Percentiles rank a stretch among this genome's conserved stretches.
phyloP scores from a whole-genome alignment of 2,888 invertebrate genomes.

The Listrodromus nycthemerus region DNA sequence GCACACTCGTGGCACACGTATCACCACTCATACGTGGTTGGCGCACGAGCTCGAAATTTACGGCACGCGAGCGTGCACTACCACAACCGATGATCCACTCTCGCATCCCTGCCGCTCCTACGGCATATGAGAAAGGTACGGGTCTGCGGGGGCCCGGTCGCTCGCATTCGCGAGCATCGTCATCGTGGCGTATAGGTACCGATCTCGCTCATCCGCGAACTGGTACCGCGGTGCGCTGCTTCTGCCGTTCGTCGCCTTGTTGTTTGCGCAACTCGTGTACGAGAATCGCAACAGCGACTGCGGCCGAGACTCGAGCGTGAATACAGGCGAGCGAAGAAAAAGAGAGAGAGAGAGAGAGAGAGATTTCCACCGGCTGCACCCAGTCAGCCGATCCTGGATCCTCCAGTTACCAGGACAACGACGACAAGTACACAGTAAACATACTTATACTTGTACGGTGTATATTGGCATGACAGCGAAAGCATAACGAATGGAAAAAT shows the following conservation, averaged over 20 bases:
- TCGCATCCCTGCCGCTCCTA: slow-evolving; percentile 58
- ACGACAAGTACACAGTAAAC: slow-evolving; percentile 41
- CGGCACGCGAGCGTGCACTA: slow-evolving; percentile 82
- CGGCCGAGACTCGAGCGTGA: slow-evolving; percentile 32
- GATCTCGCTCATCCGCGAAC: slow-evolving; percentile 58
- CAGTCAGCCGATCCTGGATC: slow-evolving; percentile 58
- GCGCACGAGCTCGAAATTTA: slow-evolving; percentile 84
- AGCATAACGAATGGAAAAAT: slow-evolving; percentile 23
- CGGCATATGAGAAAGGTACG: slow-evolving; percentile 9
- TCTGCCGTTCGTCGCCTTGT: slow-evolving; percentile 38
- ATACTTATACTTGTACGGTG: slow-evolving; percentile 14
- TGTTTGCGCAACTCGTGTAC: slow-evolving; percentile 62
- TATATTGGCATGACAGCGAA: slow-evolving; percentile 29
- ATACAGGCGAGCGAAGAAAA: slow-evolving; percentile 35
- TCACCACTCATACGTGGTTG: slow-evolving; percentile 75
- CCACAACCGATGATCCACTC: slow-evolving; percentile 49
- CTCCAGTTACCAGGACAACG: slow-evolving; percentile 42
- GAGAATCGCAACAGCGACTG: slow-evolving; percentile 60
- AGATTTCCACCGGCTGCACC: slow-evolving; percentile 62
- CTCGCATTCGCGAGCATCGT: slow-evolving; percentile 64
- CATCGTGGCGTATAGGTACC: slow-evolving; percentile 43
- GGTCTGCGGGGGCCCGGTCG: slow-evolving; percentile 54
- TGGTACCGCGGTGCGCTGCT: slow-evolving; percentile 24
- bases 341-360: slow-evolving; percentile 3
- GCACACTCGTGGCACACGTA: slow-evolving; percentile 83